A percentile compares a stretch with the other conserved stretches of the same genome.
These are phyloP conservation scores for Tanypteryx hageni DNA, from an alignment of 2,888 invertebrate species.

Conservation along the genomic window DNA sequence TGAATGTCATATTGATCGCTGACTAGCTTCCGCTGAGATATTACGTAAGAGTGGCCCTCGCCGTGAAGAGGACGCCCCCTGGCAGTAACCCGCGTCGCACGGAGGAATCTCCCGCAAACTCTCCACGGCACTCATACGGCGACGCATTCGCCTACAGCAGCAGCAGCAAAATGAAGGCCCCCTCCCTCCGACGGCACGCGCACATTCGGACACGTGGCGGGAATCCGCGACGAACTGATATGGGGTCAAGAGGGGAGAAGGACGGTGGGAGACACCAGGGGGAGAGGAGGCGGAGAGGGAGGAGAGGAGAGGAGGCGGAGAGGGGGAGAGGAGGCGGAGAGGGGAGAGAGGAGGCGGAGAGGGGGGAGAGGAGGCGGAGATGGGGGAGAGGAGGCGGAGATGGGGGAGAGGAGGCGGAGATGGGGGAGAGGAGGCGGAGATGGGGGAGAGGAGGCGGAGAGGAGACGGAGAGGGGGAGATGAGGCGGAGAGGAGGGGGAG, in stretches of 20 bases:
- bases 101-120: too few relatives aligned
- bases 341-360: background rate
- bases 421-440: background rate
- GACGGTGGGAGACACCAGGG: background rate
- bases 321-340: background rate
- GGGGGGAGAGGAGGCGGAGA: background rate
- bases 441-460: background rate
- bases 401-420: background rate
- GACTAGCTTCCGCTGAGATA: too few relatives aligned
- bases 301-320: too few relatives aligned
- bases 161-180: background rate
- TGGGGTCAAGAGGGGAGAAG: background rate
- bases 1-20: too few relatives aligned
- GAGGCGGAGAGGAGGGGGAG: background rate
- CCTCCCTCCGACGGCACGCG: background rate
- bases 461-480: background rate
- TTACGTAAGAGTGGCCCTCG: too few relatives aligned
- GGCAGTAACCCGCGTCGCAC: too few relatives aligned
- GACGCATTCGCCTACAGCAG: background rate
- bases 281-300: background rate
- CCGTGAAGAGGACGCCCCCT: too few relatives aligned
- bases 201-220: background rate
- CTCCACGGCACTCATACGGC: background rate
- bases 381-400: background rate
- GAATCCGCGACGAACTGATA: background rate